These are phyloP conservation scores for Melopsittacus undulatus DNA, from an alignment of 2,797 vertebrate species.

Conservation along the genomic window DNA sequence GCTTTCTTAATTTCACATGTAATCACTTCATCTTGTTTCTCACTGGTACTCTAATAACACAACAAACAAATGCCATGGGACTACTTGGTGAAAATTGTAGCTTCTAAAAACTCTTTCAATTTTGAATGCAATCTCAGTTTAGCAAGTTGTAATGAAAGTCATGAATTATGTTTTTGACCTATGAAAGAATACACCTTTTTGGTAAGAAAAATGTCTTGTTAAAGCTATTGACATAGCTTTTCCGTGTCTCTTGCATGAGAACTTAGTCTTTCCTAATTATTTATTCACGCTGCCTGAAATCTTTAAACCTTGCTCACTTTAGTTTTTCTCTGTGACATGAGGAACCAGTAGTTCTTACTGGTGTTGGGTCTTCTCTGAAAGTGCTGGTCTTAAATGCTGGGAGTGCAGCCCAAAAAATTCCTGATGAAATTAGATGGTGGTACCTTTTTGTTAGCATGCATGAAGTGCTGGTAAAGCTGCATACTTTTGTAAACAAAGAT, in stretches of 20 bases:
- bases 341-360: not conserved
- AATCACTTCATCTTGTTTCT: accelerated
- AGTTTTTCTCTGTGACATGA: not conserved
- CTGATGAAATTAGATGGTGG: not conserved
- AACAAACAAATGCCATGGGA: not conserved
- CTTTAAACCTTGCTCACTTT: not conserved
- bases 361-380: not conserved
- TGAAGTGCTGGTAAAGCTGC: not conserved
- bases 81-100: not conserved
- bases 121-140: not conserved
- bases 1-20: not conserved
- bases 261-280: not conserved
- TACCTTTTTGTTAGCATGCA: accelerated
- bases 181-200: not conserved
- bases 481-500: not conserved
- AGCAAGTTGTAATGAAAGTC: not conserved
- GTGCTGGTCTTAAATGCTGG: not conserved
- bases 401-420: not conserved
- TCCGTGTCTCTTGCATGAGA: not conserved
- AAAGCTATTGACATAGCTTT: not conserved
- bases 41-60: not conserved
- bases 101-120: not conserved
- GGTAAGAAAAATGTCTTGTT: not conserved
- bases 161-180: not conserved
- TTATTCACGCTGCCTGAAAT: not conserved